Evolutionary conservation across 2,888 invertebrate species (phyloP), one percentile per base, ranked within the genome.

Genomic region (Emmelina monodactyla): DNA sequence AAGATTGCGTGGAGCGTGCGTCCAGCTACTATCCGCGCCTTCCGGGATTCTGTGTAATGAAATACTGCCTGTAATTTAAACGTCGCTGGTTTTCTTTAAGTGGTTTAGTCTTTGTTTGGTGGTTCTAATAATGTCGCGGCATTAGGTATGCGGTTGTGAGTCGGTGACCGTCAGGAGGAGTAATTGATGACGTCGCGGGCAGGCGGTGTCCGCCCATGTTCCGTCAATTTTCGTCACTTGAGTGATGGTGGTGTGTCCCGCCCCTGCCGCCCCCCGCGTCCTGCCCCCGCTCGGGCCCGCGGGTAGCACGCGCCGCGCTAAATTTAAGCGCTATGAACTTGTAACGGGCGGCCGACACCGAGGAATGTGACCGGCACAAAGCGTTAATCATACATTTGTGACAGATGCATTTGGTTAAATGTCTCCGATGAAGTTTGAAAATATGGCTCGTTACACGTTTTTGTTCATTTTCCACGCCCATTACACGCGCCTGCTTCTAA

Each of bases 191-290:
- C 75, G 72, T 75, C 72, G 76, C 71, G 70, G 75, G 58, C 72
- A 69, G 69, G 59, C 70, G 67, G 67, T 69, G 72, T 78, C 78
- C 79, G 80, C 79, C 79, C 80, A 80, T 78, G 75, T 79, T 79
- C 79, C 78, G 78, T 78, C 78, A 78, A 80, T 79, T 80, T 80
- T 79, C 76, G 78, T 79, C 78, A 71, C 78, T 76, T 79, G 79
- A 79, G 65, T 76, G 78, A 79, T 79, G 78, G 79, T 76, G 55
- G 64, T 62, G 53, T 57, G 76, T 53, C 60, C 67, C 79, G 78
- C 79, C 78, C 44, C 38, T 48, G 49, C 51, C 47, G 43, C 45
- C 28, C 45, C 41, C 47, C 36, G 13, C 42, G 15, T 38, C 33
- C 45, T 29, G 11, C 12, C 46, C 58, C 45, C 33, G 41, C 41